Evolutionary conservation across 2,797 vertebrate genomes (phyloP).

Genomic region (Anabas testudineus): DNA sequence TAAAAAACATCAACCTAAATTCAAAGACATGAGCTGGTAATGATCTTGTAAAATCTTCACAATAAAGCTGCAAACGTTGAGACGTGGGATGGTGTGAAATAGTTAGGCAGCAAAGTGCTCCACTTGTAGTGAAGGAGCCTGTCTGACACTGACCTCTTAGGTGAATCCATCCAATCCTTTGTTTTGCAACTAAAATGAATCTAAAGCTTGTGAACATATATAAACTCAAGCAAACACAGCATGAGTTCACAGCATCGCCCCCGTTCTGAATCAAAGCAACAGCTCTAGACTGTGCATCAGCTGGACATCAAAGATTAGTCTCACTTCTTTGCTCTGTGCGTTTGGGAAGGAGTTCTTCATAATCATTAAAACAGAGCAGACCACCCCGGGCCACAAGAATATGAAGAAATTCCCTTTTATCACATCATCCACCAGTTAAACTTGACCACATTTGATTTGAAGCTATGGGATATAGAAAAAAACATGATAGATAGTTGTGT

Average conservation of each 20-base stretch:
- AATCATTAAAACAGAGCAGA: constrained; percentile 25
- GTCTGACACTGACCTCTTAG: constrained; percentile 35
- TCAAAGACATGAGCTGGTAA: not conserved
- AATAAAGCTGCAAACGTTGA: constrained; percentile 3
- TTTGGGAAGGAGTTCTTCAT: constrained; percentile 34
- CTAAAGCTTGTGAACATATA: constrained; percentile 5
- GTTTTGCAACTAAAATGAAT: constrained; percentile 14
- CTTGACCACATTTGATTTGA: constrained; percentile 3
- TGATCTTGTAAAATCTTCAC: not conserved
- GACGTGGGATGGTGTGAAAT: not conserved
- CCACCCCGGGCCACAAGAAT: constrained; percentile 14
- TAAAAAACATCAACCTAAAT: not conserved
- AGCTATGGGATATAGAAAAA: not conserved
- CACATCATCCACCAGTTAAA: constrained; percentile 10
- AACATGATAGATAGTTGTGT: not conserved
- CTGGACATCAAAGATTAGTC: constrained; percentile 36
- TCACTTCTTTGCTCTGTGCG: constrained; percentile 22
- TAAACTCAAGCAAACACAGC: constrained; percentile 10
- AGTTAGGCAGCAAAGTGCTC: not conserved
- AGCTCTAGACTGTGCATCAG: constrained; percentile 6
- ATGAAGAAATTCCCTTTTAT: constrained; percentile 42
- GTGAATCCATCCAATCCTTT: not conserved
- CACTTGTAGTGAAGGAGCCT: not conserved
- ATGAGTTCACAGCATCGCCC: constrained; percentile 35
- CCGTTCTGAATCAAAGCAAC: constrained; percentile 39